Conservation (phyloP, 2,113 vertebrate genomes). For the Lichenostomus cassidix region DNA sequence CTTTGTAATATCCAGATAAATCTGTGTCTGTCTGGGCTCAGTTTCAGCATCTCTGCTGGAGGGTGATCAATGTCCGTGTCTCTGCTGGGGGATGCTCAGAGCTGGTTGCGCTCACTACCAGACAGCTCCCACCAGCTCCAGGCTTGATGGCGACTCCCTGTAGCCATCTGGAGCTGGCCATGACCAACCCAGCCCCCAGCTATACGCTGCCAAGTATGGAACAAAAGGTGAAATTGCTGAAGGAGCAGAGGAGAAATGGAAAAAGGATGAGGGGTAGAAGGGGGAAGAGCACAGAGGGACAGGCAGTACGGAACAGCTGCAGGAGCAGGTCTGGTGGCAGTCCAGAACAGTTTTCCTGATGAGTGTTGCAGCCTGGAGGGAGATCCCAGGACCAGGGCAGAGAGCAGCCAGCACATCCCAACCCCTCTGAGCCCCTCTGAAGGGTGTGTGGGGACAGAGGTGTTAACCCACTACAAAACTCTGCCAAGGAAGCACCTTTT, state of each 20-base stretch:
- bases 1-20: background rate
- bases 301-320: accelerated
- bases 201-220: background rate
- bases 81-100: background rate
- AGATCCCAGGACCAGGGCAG: background rate
- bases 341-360: background rate
- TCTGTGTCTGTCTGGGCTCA: background rate
- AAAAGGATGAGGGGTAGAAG: background rate
- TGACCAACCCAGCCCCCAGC: background rate
- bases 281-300: background rate
- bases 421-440: background rate
- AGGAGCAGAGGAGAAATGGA: background rate
- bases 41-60: background rate
- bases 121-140: background rate
- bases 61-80: accelerated
- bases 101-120: background rate
- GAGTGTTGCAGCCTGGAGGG: background rate
- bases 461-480: background rate
- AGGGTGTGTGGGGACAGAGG: too few relatives aligned
- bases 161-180: background rate
- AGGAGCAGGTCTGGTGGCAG: accelerated
- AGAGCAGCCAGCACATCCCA: background rate
- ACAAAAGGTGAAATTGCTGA: background rate
- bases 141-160: accelerated
- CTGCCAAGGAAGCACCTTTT: background rate